Base-by-base conservation (phyloP, 1,140 invertebrate species). In the Procambarus clarkii region DNA sequence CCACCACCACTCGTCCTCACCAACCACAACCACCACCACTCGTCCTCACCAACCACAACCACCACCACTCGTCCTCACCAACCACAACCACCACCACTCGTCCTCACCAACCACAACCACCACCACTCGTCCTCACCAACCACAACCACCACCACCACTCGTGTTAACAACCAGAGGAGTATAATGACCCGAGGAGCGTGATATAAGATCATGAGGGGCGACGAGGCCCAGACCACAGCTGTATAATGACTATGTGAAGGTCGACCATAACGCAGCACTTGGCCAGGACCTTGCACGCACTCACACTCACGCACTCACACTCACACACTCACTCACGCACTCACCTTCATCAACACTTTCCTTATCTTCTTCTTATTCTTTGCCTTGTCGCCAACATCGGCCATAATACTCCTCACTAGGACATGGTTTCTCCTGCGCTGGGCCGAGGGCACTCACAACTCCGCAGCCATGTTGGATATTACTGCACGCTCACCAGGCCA, bases 341-440 rank as follows among this genome's bases (percentile, higher is more conserved):
- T 11, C 45, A 89, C 87, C 87, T 89, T 89, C n/a, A 83, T 64
- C 18, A 89, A 89, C 11, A 81, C 79, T 82, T 76, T 89, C 2
- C 87, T 64, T 76, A 89, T 82, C 79, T 89, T 89, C 80, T 83
- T 89, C 79, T 89, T 89, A 69, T 77, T 74, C 81, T 83, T 89
- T 69, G 79, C 69, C 69, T 82, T 89, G 87, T 89, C 87, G 87
- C 87, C 87, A 76, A 89, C 87, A 89, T 89, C 87, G 87, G 87
- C 87, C 87, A 89, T 89, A 89, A 89, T 89, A 82, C 11, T 81
- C 64, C 87, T 89, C 64, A 89, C 34, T n/a, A 89, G 45, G 64
- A 82, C 87, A 89, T 89, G 64, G 2, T 89, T 89, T 82, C 21
- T 76, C 48, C 87, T 81, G 64, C 79, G 8, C 21, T 74, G n/a